Percentiles rank a stretch among this genome's conserved stretches.
Evolutionary conservation across 1,140 invertebrate species (phyloP).

Genomic region (Cyrtorhinus lividipennis): DNA sequence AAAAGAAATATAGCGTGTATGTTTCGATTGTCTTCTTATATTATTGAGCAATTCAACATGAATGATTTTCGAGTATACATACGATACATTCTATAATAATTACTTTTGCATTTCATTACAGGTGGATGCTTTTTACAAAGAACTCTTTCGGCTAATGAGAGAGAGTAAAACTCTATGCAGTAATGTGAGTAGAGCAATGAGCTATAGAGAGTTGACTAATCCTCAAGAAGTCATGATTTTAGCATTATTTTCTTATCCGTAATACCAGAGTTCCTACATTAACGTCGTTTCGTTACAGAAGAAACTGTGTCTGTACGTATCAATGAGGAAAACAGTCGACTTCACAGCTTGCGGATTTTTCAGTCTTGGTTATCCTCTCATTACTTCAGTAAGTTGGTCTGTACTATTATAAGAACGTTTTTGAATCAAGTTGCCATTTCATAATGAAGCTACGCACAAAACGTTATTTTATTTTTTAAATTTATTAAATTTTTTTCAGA

Average conservation of each 20-base stretch:
- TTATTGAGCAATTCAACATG: too few relatives aligned
- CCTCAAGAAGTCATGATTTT: too few relatives aligned
- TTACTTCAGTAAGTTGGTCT: not conserved
- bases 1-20: too few relatives aligned
- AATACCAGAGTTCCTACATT: too few relatives aligned
- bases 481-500: constrained; percentile 8
- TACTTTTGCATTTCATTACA: too few relatives aligned
- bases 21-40: too few relatives aligned
- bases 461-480: not conserved
- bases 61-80: too few relatives aligned
- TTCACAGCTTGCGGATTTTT: not conserved
- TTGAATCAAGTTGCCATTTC: not conserved
- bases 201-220: too few relatives aligned
- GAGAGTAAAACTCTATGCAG: not conserved
- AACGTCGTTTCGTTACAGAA: too few relatives aligned
- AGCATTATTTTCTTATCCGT: too few relatives aligned
- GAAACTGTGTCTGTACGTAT: not conserved
- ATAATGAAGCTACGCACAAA: not conserved
- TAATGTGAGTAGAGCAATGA: not conserved
- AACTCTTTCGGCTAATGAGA: not conserved
- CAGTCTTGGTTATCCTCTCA: not conserved
- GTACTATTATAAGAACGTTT: not conserved
- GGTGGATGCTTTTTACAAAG: not conserved
- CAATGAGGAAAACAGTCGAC: not conserved
- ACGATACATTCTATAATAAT: too few relatives aligned